Percentiles rank a stretch among this genome's conserved stretches.
These are phyloP conservation scores for Hippocampus abdominalis DNA, from an alignment of 2,113 vertebrate genomes.

Conservation along the genomic window DNA sequence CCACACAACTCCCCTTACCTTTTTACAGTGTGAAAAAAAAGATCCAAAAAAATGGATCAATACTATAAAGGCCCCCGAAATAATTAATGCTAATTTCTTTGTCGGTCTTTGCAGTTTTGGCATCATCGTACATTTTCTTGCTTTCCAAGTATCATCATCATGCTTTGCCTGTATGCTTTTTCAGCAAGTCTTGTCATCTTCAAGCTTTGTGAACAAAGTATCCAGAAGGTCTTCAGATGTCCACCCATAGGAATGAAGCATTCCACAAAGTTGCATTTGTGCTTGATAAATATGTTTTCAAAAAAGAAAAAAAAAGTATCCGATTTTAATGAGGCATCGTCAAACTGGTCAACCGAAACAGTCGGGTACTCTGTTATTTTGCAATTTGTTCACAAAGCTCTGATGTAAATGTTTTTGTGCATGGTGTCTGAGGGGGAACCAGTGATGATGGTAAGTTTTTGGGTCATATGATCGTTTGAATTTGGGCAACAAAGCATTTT, in stretches of 20 bases:
- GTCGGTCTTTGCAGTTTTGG: conserved; percentile 20
- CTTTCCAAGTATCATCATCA: conserved; percentile 43
- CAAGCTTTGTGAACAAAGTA: conserved; percentile 61
- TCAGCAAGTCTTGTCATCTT: conserved; percentile 51
- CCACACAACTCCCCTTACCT: neutral
- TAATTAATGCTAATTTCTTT: neutral
- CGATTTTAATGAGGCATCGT: neutral
- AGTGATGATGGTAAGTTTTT: conserved; percentile 68
- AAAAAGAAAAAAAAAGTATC: neutral
- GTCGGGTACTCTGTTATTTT: conserved; percentile 5
- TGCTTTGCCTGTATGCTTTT: conserved; percentile 46
- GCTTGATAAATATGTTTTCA: neutral
- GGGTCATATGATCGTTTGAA: conserved; percentile 51
- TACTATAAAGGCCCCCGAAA: neutral
- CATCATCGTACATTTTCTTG: conserved; percentile 31
- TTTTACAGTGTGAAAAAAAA: neutral
- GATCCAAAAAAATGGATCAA: neutral
- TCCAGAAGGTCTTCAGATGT: conserved; percentile 24
- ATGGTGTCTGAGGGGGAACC: conserved; percentile 62
- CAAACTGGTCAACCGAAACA: neutral
- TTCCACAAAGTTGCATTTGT: neutral
- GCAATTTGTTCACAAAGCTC: conserved; percentile 64
- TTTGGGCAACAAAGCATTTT: conserved; percentile 54
- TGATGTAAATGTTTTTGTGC: conserved; percentile 45
- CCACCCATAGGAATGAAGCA: neutral